phyloP scores from a whole-genome alignment of 2,888 invertebrate genomes.

The Mystacides longicornis region DNA sequence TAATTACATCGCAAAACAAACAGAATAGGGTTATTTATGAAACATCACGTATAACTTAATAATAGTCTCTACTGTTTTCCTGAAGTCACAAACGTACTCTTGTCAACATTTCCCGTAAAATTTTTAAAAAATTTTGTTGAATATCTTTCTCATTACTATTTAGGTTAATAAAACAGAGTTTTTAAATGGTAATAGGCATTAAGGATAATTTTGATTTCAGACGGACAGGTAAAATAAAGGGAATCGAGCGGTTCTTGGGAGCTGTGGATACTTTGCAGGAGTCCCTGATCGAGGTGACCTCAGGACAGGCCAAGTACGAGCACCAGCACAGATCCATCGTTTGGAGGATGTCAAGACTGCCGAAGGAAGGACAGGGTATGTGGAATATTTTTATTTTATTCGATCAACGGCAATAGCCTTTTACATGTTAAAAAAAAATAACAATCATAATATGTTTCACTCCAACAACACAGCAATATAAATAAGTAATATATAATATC shows the following conservation, averaged over 20 bases:
- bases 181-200: not conserved
- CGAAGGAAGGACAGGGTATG: conserved; percentile 95
- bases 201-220: conserved; percentile 34
- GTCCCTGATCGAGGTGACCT: conserved; percentile 91
- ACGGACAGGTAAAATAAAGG: conserved; percentile 85
- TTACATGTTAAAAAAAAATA: not conserved
- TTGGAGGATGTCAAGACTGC: conserved; percentile 95
- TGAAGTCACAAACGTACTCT: too few species aligned
- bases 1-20: too few species aligned
- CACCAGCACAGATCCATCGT: conserved; percentile 96
- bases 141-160: not conserved
- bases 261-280: conserved; percentile 86
- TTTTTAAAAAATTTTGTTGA: too few species aligned
- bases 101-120: too few species aligned
- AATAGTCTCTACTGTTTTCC: too few species aligned
- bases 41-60: too few species aligned
- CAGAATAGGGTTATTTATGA: too few species aligned
- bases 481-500: too few species aligned
- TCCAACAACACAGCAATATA: too few species aligned
- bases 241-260: conserved; percentile 85
- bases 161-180: not conserved
- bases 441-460: not conserved
- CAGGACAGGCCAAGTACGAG: conserved; percentile 97
- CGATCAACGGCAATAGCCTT: not conserved
- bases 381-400: not conserved